Percentiles rank a stretch among this genome's conserved stretches.
Evolutionary conservation across 2,888 invertebrate genomes (phyloP).

Genomic region (Drosophila algonquin): DNA sequence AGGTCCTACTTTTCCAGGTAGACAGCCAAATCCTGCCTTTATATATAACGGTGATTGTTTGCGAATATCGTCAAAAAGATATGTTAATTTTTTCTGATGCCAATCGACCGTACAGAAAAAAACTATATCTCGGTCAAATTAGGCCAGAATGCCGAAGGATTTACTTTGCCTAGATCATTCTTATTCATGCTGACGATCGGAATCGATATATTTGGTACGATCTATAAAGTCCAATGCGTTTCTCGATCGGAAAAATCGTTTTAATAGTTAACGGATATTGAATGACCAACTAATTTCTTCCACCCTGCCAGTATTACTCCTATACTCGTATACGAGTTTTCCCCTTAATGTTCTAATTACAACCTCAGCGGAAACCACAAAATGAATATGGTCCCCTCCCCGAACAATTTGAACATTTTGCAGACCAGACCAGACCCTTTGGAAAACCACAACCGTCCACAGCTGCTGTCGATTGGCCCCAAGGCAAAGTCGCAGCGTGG

Average conservation of each 20-base stretch:
- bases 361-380: constrained; percentile 42
- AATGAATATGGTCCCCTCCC: constrained; percentile 31
- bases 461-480: constrained; percentile 64
- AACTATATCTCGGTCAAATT: no score
- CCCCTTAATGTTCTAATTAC: constrained; percentile 29
- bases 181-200: background rate
- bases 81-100: no score
- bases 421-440: constrained; percentile 16
- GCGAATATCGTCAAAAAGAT: no score
- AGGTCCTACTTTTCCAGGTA: no score
- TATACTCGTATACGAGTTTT: background rate
- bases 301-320: background rate
- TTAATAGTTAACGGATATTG: constrained; percentile 49
- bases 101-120: no score
- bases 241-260: background rate
- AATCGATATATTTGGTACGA: background rate
- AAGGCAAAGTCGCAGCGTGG: constrained; percentile 54
- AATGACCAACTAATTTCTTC: constrained; percentile 18
- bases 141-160: no score
- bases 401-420: background rate
- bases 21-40: no score
- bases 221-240: background rate
- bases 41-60: no score
- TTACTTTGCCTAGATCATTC: background rate
- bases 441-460: constrained; percentile 51